Base-by-base conservation (phyloP, 2,888 invertebrate genomes). In the Calephelis perditalis region DNA sequence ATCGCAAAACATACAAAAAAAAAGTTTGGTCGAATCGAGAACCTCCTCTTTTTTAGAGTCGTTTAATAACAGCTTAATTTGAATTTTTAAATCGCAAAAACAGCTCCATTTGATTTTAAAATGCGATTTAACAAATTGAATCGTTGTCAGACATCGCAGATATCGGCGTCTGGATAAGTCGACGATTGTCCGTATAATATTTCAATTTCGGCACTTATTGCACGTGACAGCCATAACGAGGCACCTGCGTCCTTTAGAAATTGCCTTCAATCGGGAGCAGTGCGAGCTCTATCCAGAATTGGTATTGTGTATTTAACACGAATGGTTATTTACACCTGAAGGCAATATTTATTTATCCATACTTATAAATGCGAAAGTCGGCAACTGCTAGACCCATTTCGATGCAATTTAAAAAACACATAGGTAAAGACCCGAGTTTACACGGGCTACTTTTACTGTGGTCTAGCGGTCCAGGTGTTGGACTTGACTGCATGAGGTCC, bases 151-250 rank as follows among this genome's bases (percentile, higher is more conserved):
- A 52, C 35, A 52, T 52, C 36, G 7, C 36, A 71, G 73, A 74
- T 73, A 75, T 71, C 67, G 68, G 40, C 44, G 61, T 69, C 71
- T 64, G 73, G 71, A 75, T 76, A 73, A 73, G 73, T 67, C 71
- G 70, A 64, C 71, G 73, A 72, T 75, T 73, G 75, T 71, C 72
- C 70, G 73, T 75, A 79, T 78, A 79, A 79, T 79, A 80, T 81
- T 79, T 79, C 79, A 78, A 76, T 79, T 75, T 73, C 52, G 52
- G 52, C 75, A 76, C 76, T 77, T 76, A 73, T 75, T 75, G 74
- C 73, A 73, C 71, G 52, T 52, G 52, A 73, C 70, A 73, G 71
- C 71, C 68, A 71, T 71, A 71, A 65, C 62, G 62, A 69, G 68
- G 64, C 77, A 80, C 79, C 78, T 78, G 78, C 70, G 68, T 64